Percentiles rank a stretch among this genome's conserved stretches.
Evolutionary conservation across 2,113 vertebrate species (phyloP).

Genomic region (Callospermophilus lateralis): DNA sequence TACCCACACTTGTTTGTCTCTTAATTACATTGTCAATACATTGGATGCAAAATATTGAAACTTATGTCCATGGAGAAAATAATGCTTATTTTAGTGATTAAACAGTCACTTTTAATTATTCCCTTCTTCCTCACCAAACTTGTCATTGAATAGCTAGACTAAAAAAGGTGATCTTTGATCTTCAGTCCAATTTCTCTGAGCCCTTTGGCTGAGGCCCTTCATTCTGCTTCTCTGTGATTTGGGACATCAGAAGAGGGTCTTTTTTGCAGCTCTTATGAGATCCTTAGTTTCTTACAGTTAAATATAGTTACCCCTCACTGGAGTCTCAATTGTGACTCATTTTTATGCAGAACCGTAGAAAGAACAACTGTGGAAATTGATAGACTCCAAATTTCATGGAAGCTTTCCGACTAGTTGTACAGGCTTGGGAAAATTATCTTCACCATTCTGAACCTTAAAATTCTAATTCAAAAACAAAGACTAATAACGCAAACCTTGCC

Average conservation of each 20-base stretch:
- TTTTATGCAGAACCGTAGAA: background rate
- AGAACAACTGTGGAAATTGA: background rate
- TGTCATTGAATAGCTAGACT: background rate
- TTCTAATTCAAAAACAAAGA: background rate
- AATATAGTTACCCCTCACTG: background rate
- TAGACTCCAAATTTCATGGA: background rate
- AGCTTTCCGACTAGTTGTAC: background rate
- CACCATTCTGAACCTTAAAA: background rate
- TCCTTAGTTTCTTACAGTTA: background rate
- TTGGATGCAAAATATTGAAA: constrained; percentile 22
- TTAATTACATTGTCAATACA: background rate
- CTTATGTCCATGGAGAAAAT: background rate
- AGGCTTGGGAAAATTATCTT: background rate
- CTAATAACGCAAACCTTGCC: background rate
- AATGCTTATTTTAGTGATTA: background rate
- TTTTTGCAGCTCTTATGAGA: background rate
- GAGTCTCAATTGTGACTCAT: background rate
- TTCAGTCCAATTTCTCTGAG: background rate
- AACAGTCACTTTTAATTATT: background rate
- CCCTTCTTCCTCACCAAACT: background rate
- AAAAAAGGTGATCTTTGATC: background rate
- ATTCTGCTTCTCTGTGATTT: background rate
- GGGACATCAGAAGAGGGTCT: background rate
- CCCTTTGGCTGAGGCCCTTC: background rate
- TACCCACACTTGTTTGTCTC: background rate